A percentile compares a stretch with the other conserved stretches of the same genome.
phyloP scores from a whole-genome alignment of 2,113 vertebrate genomes.

The Oncorhynchus clarkii region DNA sequence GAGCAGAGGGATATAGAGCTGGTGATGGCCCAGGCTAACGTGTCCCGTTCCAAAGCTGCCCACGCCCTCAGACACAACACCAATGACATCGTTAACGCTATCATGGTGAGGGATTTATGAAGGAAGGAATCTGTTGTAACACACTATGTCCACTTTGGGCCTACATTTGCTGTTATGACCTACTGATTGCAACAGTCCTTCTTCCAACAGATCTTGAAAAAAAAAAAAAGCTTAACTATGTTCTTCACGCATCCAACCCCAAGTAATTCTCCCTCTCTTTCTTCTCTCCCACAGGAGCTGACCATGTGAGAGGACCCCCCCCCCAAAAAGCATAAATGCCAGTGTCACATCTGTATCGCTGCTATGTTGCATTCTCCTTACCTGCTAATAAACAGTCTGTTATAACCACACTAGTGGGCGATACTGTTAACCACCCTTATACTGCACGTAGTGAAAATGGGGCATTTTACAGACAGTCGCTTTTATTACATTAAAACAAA shows the following conservation, averaged over 20 bases:
- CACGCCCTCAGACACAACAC: conserved; percentile 93
- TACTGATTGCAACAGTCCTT: background rate
- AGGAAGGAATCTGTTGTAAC: conserved; percentile 11
- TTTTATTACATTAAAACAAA: conserved; percentile 55
- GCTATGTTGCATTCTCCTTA: conserved; percentile 73
- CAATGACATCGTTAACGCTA: conserved; percentile 97
- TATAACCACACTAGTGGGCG: conserved; percentile 44
- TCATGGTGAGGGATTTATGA: conserved; percentile 81
- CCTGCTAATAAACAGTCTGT: conserved; percentile 78
- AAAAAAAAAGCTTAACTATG: background rate
- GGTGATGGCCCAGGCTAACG: conserved; percentile 97
- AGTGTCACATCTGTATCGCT: conserved; percentile 72
- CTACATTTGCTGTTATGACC: background rate
- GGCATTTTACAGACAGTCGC: background rate
- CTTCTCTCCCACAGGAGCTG: conserved; percentile 65
- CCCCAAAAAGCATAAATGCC: conserved; percentile 59
- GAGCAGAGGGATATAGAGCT: conserved; percentile 93
- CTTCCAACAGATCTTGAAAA: background rate
- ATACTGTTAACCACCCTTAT: no score
- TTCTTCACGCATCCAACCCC: background rate
- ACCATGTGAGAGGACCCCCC: conserved; percentile 70
- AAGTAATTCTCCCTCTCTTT: background rate
- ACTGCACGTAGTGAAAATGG: no score
- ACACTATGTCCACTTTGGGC: conserved; percentile 24
- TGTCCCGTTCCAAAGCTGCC: conserved; percentile 90